Conservation (phyloP, 2,888 invertebrate genomes). For the Ochropacha duplaris region DNA sequence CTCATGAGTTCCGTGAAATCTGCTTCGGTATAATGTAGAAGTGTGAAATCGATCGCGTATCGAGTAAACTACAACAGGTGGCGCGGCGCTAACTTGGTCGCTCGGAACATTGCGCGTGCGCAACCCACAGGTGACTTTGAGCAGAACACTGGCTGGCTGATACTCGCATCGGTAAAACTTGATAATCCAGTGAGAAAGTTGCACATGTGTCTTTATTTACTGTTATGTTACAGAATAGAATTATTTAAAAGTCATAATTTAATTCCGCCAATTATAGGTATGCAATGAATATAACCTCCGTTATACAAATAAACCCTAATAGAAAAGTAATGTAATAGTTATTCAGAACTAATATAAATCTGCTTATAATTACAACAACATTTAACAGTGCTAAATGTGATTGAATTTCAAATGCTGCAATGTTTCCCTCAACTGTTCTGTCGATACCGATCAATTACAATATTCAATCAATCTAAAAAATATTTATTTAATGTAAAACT, state of each 20-base stretch:
- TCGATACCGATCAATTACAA: neutral
- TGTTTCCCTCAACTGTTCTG: neutral
- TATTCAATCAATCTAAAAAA: too few relatives aligned
- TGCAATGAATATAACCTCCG: too few relatives aligned
- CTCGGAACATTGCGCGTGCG: conserved; percentile 17
- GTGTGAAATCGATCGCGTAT: neutral
- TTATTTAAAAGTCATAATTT: neutral
- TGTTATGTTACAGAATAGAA: neutral
- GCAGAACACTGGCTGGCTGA: neutral
- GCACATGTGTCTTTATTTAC: neutral
- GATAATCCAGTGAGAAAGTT: neutral
- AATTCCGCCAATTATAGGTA: too few relatives aligned
- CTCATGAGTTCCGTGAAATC: neutral
- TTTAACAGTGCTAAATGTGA: neutral
- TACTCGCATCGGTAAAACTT: neutral
- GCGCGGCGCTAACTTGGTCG: conserved; percentile 16
- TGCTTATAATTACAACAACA: neutral
- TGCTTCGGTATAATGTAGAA: neutral
- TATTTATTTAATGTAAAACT: too few relatives aligned
- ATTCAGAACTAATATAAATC: neutral
- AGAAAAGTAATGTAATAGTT: neutral
- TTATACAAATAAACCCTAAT: too few relatives aligned
- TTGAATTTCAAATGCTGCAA: neutral
- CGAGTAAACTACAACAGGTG: conserved; percentile 19
- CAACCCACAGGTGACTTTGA: conserved; percentile 16